These are phyloP conservation scores for Drosophila ercepeae DNA, from an alignment of 1,140 invertebrate genomes.

Conservation along the genomic window DNA sequence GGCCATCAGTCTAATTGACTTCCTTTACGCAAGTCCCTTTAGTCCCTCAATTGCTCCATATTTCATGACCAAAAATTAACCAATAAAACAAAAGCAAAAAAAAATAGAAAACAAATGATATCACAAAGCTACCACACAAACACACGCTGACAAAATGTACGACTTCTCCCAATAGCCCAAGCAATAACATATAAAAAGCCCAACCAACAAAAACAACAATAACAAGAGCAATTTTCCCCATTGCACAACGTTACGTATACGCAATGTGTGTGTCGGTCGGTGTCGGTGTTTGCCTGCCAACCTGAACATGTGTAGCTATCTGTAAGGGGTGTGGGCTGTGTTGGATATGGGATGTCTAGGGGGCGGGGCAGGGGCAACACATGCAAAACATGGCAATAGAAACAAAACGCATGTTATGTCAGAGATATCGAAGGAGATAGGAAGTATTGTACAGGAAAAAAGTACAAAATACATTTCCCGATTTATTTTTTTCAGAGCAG, in stretches of 20 bases:
- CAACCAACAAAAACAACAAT: slow-evolving; percentile 39
- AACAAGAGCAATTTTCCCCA: slow-evolving; percentile 59
- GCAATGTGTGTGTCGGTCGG: slow-evolving; percentile 53
- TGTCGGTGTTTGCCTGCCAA: slow-evolving; percentile 57
- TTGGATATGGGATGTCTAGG: background rate
- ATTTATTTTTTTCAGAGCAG: no score
- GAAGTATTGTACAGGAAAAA: slow-evolving; percentile 1
- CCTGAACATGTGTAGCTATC: slow-evolving; percentile 80
- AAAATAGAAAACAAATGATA: slow-evolving; percentile 32
- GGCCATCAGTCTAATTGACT: slow-evolving; percentile 47
- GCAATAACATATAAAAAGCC: slow-evolving; percentile 54
- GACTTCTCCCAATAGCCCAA: slow-evolving; percentile 63
- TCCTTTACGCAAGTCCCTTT: slow-evolving; percentile 20
- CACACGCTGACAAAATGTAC: slow-evolving; percentile 52
- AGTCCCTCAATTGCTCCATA: slow-evolving; percentile 39
- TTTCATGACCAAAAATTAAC: slow-evolving; percentile 62
- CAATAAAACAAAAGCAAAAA: slow-evolving; percentile 65
- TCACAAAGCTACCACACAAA: slow-evolving; percentile 48
- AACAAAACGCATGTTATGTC: slow-evolving; percentile 57
- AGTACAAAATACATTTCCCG: background rate
- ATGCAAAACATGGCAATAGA: slow-evolving; percentile 72
- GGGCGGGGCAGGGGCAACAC: slow-evolving; percentile 21
- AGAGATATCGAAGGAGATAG: slow-evolving; percentile 53
- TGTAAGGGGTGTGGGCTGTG: slow-evolving; percentile 55
- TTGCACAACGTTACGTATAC: slow-evolving; percentile 61